phyloP scores from a whole-genome alignment of 37 sponge, comb jelly and placozoan species.

The Crambe crambe region DNA sequence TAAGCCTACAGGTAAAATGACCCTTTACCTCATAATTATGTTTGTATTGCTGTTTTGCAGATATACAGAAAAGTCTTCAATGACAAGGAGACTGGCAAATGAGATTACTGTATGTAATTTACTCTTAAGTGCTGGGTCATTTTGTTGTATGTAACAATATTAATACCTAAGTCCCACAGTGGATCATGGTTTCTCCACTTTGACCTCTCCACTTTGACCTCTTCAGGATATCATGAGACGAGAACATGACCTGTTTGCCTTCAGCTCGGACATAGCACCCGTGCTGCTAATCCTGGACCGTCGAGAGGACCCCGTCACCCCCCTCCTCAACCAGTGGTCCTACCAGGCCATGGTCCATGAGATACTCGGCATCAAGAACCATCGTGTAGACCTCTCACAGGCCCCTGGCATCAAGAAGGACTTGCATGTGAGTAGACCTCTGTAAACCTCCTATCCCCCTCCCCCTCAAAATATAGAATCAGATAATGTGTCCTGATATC shows the following conservation, averaged over 20 bases:
- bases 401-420: constrained; percentile 88
- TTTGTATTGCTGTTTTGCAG: constrained; percentile 26
- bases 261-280: constrained; percentile 76
- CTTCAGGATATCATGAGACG: constrained; percentile 55
- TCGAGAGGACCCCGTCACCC: constrained; percentile 93
- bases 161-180: no score
- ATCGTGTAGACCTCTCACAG: constrained; percentile 89
- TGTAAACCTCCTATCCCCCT: no score
- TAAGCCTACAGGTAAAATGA: no score
- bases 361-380: constrained; percentile 84
- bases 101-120: constrained; percentile 49
- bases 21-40: neutral
- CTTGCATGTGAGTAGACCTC: constrained; percentile 62
- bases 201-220: neutral
- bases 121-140: neutral
- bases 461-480: no score
- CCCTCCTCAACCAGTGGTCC: constrained; percentile 96
- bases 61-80: constrained; percentile 48
- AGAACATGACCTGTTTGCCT: constrained; percentile 72
- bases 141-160: no score
- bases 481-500: no score
- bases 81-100: constrained; percentile 61
- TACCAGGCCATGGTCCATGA: constrained; percentile 99
- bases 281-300: constrained; percentile 91
- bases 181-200: no score